These are phyloP conservation scores for Semnopithecus entellus DNA, from an alignment of 2,113 vertebrate genomes.

Conservation along the genomic window DNA sequence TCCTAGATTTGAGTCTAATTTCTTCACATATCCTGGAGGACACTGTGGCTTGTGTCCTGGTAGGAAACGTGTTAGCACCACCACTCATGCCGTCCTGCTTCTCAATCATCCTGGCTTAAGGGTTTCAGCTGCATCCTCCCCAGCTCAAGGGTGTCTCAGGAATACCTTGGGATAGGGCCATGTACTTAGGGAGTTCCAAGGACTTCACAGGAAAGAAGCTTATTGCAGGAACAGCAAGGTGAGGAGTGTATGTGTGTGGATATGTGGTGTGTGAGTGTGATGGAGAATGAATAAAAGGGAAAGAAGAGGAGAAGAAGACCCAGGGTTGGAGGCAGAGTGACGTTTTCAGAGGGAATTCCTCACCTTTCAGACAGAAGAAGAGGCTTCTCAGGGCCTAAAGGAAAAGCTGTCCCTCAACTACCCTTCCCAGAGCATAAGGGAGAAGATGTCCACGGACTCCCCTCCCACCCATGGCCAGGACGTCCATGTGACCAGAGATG, in stretches of 20 bases:
- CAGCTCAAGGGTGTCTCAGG: not conserved
- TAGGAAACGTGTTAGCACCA: not conserved
- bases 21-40: not conserved
- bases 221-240: not conserved
- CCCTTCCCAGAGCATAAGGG: slow-evolving; percentile 38
- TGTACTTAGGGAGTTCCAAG: not conserved
- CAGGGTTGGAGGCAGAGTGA: not conserved
- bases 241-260: not conserved
- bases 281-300: not conserved
- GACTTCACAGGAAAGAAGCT: not conserved
- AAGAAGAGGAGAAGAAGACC: not conserved
- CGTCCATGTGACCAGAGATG: slow-evolving; percentile 66
- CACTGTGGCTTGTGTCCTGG: not conserved
- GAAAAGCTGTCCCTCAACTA: slow-evolving; percentile 23
- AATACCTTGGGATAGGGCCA: not conserved
- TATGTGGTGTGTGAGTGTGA: not conserved
- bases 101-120: not conserved
- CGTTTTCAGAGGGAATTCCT: not conserved
- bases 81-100: not conserved
- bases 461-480: slow-evolving; percentile 54
- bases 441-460: not conserved
- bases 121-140: not conserved
- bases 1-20: not conserved
- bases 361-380: slow-evolving; percentile 66
- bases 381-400: slow-evolving; percentile 53